Conservation (phyloP, 2,113 vertebrate species). For the Cyprinus carpio region DNA sequence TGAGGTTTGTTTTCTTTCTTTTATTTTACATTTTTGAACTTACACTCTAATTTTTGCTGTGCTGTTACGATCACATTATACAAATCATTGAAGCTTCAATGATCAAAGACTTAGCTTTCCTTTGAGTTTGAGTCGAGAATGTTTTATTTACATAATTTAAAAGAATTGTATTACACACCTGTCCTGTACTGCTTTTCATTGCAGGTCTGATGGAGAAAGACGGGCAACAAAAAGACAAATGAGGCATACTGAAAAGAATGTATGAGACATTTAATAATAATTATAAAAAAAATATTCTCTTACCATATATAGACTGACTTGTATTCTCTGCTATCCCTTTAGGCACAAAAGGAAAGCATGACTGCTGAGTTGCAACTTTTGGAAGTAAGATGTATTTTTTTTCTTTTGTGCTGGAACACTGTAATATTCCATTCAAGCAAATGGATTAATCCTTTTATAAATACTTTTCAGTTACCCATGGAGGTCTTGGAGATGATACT, state of each 20-base stretch:
- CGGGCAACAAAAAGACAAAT: background rate
- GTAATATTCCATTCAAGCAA: background rate
- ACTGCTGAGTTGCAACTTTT: background rate
- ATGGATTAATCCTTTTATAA: background rate
- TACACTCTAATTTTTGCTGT: too few relatives aligned
- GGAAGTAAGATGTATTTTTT: background rate
- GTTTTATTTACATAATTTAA: background rate
- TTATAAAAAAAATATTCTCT: background rate
- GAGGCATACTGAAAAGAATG: background rate
- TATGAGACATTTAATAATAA: background rate
- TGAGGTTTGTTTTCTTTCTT: too few relatives aligned
- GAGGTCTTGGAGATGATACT: conserved; percentile 3
- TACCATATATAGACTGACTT: background rate
- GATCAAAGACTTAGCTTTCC: background rate
- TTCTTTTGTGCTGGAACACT: background rate
- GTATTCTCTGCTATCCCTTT: background rate
- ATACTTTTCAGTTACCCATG: background rate
- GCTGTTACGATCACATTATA: too few relatives aligned
- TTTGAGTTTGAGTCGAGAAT: background rate
- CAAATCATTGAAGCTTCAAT: background rate
- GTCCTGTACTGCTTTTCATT: background rate
- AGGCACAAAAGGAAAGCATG: background rate
- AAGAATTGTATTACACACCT: background rate
- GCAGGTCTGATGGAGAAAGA: background rate
- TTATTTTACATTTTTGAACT: too few relatives aligned